Evolutionary conservation across 2,888 invertebrate genomes (phyloP), one percentile per base, ranked within the genome.

Genomic region (Catotricha subobsoleta): DNA sequence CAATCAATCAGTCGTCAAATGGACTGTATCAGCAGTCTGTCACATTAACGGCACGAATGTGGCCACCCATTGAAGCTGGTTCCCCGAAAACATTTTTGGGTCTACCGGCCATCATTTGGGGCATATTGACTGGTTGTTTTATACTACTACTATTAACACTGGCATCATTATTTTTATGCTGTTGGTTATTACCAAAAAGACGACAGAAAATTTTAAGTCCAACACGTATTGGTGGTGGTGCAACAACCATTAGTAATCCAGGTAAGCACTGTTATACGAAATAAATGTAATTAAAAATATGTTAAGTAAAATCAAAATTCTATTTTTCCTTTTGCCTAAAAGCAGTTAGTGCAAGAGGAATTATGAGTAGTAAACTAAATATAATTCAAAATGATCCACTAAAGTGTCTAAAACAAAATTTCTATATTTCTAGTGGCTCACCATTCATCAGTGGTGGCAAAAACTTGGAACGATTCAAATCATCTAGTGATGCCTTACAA

Each of bases 41-140:
- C 47, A 58, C 57, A 48, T 50, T 58, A 52, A 57, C 55, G 47
- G 58, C 56, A 38, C 55, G 54, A 50, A 57, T 58, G 56, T 56
- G 55, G 55, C 56, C 56, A 42, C 48, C 50, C 33, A 43, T 48
- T 46, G 48, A 48, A 46, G 47, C 45, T 42, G 48, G 47, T 41
- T 44, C 48, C 41, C 47, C 47, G 28, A 47, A 45, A 29, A 44
- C 44, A 44, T 25, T 44, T 29, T 48, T 45, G 46, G 49, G 49
- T 43, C 43, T 48, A 35, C 48, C 50, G 40, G 42, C 44, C 16
- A 40, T 50, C 38, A 35, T 48, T 44, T 50, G 48, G 48, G 46
- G 47, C 28, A 37, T 50, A 23, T 41, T 48, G 35, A 46, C 45
- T 34, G 44, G 45, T 41, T 29, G 30, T 9, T 25, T 36, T 3